Base-by-base conservation (phyloP, 1,140 invertebrate species). In the Drosophila repletoides region DNA sequence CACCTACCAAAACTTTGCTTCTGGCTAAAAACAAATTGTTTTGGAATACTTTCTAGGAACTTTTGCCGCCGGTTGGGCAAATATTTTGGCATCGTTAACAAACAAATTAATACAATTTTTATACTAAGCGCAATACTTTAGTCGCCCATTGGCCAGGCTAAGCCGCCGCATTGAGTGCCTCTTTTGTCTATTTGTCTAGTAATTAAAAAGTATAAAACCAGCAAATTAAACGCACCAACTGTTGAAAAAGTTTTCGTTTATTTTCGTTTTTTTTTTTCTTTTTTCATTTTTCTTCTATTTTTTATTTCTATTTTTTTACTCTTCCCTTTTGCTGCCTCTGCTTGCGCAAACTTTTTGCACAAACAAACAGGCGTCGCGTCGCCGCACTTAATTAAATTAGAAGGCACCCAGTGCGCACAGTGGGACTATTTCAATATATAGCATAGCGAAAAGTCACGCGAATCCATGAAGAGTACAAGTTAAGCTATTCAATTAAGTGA, bases 181-280 rank as follows among this genome's bases (percentile, higher is more conserved):
- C 45, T 45, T 46, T 66, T 58, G 53, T 84, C 67, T 79, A 80
- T 86, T 84, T 80, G 80, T 80, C 75, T 75, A 86, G 67, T 83
- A 84, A 84, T 84, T 84, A 84, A 84, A 86, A 84, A 86, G 80
- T 86, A 75, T 72, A 84, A 86, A 79, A 86, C 80, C 71, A 86
- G 75, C 75, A 84, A 86, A 84, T 86, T 86, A 84, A 84, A 84
- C 53, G 67, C 63, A 56, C 80, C 80, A 84, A 84, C 80, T 65
- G 80, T 69, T 79, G 66, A 75, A 48, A 26, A 75, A 75, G 38
- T 72, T 71, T 59, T 52, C 34, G 15, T 17, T 48, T 60, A 69
- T 40, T 56, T 53, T 17, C 6, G 36, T 41, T 15, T 70, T 49
- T 51, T 67, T 55, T 36, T 46, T 56, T 34, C 34, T 45, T 33